Conservation (phyloP, 2,888 invertebrate species). For the Drosophila cyrtoloma region DNA sequence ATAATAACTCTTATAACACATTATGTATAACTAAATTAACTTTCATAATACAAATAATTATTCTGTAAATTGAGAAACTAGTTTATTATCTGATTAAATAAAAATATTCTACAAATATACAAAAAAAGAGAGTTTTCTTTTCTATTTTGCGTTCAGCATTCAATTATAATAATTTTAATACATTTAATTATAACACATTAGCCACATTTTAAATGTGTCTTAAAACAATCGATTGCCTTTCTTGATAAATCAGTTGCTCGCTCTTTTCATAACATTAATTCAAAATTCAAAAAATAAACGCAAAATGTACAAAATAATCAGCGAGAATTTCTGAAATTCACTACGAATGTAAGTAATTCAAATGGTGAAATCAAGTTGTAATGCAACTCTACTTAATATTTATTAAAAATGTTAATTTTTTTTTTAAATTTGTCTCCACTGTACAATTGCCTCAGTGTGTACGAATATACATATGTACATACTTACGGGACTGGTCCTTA, state of each 20-base stretch:
- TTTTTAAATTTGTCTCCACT: neutral
- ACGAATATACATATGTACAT: constrained; percentile 3
- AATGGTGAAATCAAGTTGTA: neutral
- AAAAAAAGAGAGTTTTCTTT: neutral
- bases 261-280: neutral
- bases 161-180: neutral
- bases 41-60: neutral
- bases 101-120: neutral
- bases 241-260: neutral
- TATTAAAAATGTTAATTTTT: neutral
- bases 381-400: neutral
- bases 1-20: neutral
- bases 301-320: neutral
- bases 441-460: neutral
- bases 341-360: neutral
- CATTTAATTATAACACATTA: no score
- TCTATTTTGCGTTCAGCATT: neutral
- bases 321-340: neutral
- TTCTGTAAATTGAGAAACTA: accelerated
- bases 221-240: neutral
- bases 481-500: constrained; percentile 20
- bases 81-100: neutral
- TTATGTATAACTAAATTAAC: neutral
- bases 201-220: no score
- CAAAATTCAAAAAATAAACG: neutral